Evolutionary conservation across 23 tunicate genomes (phyloP).

Genomic region (Clavelina lepadiformis): DNA sequence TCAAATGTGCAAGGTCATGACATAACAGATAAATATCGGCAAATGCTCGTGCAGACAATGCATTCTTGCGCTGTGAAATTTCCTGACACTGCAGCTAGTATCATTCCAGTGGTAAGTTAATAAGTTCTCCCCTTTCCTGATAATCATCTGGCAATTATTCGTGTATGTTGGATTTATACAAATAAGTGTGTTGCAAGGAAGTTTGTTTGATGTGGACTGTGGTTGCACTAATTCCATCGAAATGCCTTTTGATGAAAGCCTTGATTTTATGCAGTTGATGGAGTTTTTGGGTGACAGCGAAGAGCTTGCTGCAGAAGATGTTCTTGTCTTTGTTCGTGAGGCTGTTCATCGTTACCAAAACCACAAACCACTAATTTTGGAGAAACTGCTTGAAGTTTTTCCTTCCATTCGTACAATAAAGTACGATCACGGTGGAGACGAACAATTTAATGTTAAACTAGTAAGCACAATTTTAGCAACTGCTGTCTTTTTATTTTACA

Average conservation of each 20-base stretch:
- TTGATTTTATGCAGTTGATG: slow-evolving; percentile 62
- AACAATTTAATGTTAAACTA: neutral
- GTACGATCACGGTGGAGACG: slow-evolving; percentile 9
- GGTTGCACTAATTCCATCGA: no score
- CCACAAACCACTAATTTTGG: slow-evolving; percentile 81
- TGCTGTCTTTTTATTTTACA: slow-evolving; percentile 14
- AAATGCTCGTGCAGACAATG: slow-evolving; percentile 83
- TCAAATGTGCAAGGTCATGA: slow-evolving; percentile 80
- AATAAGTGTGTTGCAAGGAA: no score
- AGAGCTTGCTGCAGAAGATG: slow-evolving; percentile 98
- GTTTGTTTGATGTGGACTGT: no score
- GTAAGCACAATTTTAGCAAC: no score
- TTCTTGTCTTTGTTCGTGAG: slow-evolving; percentile 91
- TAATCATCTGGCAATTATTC: no score
- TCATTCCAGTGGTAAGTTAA: slow-evolving; percentile 96
- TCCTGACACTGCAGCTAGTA: slow-evolving; percentile 75
- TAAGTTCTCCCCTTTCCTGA: no score
- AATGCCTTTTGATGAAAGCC: no score
- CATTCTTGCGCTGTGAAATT: slow-evolving; percentile 88
- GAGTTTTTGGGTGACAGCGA: slow-evolving; percentile 92
- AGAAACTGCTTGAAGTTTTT: slow-evolving; percentile 86
- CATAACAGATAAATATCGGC: slow-evolving; percentile 91
- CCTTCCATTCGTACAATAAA: slow-evolving; percentile 51
- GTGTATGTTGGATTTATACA: no score
- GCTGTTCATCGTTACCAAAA: slow-evolving; percentile 82